Percentiles rank a stretch among this genome's conserved stretches.
Evolutionary conservation across 2,113 vertebrate genomes (phyloP).

Genomic region (Nasalis larvatus): DNA sequence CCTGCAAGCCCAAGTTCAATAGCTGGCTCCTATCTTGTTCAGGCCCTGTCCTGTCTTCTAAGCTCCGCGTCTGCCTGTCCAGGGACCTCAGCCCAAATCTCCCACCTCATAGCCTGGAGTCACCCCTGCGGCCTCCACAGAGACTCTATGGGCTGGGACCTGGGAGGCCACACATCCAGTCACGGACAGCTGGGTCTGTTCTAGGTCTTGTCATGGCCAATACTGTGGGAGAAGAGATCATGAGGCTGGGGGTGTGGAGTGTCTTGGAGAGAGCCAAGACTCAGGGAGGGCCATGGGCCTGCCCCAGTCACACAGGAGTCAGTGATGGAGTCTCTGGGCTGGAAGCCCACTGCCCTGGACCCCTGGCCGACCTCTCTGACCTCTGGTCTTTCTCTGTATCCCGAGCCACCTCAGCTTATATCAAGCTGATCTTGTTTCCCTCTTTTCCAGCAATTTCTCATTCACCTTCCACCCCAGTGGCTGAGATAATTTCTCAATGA

Average conservation of each 20-base stretch:
- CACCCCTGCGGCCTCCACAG: not conserved
- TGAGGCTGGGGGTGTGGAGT: too few relatives aligned
- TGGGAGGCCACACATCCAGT: not conserved
- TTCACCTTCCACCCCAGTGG: conserved; percentile 20
- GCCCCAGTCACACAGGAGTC: rapidly evolving
- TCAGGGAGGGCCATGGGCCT: not conserved
- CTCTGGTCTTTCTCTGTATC: not conserved
- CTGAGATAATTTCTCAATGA: conserved; percentile 37
- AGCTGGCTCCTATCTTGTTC: not conserved
- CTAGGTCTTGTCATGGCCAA: not conserved
- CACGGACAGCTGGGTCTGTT: not conserved
- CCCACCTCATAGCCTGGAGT: not conserved
- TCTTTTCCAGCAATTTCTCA: not conserved
- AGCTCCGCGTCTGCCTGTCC: not conserved
- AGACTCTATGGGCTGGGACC: too few relatives aligned
- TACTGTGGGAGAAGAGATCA: not conserved
- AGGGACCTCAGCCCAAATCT: not conserved
- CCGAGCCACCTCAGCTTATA: not conserved
- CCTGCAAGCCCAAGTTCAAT: too few relatives aligned
- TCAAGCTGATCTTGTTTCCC: not conserved
- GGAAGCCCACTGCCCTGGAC: not conserved
- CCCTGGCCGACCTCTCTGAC: not conserved
- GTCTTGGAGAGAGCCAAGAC: not conserved
- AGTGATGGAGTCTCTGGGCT: not conserved
- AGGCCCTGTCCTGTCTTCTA: not conserved